A percentile compares a stretch with the other conserved stretches of the same genome.
Conservation (phyloP, 2,113 vertebrate genomes). For the Poeciliopsis occidentalis region DNA sequence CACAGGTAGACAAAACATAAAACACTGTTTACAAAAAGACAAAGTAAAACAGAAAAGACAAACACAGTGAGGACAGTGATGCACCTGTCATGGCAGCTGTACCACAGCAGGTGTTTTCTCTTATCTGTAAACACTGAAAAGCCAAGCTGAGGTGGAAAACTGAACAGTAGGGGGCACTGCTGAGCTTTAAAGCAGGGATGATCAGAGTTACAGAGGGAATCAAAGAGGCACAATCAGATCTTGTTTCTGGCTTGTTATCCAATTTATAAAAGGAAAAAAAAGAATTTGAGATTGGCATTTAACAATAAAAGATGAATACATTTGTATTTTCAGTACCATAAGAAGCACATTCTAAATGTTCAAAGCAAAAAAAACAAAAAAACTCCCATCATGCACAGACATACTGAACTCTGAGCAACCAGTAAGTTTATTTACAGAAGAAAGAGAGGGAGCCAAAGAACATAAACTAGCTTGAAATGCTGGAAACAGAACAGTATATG, state of each 20-base stretch:
- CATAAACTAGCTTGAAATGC: neutral
- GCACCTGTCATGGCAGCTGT: neutral
- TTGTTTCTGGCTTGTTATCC: neutral
- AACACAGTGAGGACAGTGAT: neutral
- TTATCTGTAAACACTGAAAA: neutral
- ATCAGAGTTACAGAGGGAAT: neutral
- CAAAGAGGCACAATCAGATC: neutral
- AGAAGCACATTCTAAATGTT: neutral
- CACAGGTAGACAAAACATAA: slow-evolving; percentile 7
- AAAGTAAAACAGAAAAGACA: slow-evolving; percentile 3
- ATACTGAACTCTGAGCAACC: neutral
- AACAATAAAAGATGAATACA: neutral
- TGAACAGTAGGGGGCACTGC: slow-evolving; percentile 23
- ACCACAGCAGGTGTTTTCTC: neutral
- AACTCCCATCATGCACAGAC: neutral
- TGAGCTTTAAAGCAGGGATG: neutral
- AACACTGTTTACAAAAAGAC: slow-evolving; percentile 8
- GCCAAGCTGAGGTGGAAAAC: neutral
- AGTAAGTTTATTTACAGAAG: neutral
- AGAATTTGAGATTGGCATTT: neutral
- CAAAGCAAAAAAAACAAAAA: neutral
- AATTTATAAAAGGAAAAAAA: neutral
- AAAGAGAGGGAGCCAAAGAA: neutral
- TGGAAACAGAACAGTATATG: neutral
- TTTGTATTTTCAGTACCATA: neutral